These are phyloP conservation scores for Ceryle rudis DNA, from an alignment of 2,797 vertebrate genomes.

Conservation along the genomic window DNA sequence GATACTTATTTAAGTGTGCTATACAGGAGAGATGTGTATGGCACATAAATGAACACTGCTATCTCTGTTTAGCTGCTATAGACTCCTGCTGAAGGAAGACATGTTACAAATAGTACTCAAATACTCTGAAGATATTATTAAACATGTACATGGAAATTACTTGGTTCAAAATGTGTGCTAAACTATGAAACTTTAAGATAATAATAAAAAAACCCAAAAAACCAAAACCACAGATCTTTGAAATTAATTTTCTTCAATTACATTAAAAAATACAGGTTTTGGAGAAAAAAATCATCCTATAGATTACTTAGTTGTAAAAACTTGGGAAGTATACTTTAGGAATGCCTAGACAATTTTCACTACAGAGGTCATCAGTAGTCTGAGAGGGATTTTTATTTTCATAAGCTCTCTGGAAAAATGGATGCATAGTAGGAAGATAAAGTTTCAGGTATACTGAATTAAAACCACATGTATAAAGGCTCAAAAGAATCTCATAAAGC, in stretches of 20 bases:
- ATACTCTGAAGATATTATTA: not conserved
- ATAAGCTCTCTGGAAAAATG: not conserved
- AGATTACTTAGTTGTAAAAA: not conserved
- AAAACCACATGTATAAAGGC: not conserved
- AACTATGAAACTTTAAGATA: not conserved
- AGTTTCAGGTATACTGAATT: not conserved
- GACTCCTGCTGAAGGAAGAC: not conserved
- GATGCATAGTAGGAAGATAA: not conserved
- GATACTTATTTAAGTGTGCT: not conserved
- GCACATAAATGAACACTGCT: not conserved
- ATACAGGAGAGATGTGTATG: not conserved
- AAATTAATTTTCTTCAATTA: not conserved
- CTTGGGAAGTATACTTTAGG: not conserved
- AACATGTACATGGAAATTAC: not conserved
- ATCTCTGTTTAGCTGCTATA: not conserved
- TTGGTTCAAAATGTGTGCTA: not conserved
- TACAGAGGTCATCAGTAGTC: not conserved
- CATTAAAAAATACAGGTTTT: not conserved
- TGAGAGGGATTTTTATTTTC: not conserved
- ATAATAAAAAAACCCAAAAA: not conserved
- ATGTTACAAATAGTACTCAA: not conserved
- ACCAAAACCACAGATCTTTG: not conserved
- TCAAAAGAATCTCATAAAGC: not conserved
- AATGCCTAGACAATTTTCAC: not conserved
- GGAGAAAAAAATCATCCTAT: not conserved